Base-by-base conservation (phyloP, 2,797 vertebrate species). In the Columba guinea region DNA sequence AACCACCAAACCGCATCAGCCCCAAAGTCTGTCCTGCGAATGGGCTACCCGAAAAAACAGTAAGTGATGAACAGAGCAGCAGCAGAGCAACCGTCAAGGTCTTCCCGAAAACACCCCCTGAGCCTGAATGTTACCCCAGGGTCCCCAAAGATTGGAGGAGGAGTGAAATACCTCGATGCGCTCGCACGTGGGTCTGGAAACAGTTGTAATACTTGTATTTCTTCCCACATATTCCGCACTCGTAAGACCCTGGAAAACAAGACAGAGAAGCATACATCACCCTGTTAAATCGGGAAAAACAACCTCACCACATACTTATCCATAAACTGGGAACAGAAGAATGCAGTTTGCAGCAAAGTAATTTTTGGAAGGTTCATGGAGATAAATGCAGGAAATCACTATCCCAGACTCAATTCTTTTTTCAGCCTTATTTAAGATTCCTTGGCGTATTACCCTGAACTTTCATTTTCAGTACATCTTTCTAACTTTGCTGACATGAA, bases 121-220 rank as follows among this genome's bases (percentile, higher is more conserved):
- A 55, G 18, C 34, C 32, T 53, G 24, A 55, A 9, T 2, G 22
- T n/a, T 62, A 55, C 62, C 86, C 94, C 78, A 62, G 35, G 48
- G 59, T 23, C 77, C 90, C 89, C 93, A 2, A 77, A 80, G 79
- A 56, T 67, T 34, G 24, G 78, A 95, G 58, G 37, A 88, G 88
- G 22, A 67, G 37, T 65, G 74, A 87, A 90, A 97, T 98, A 99
- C 99, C 99, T 99, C 99, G 98, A 97, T 99, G 99, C 15, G 99
- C 99, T 84, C 99, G 98, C 83, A 99, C 99, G 3, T 99, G 99
- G 12, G 99, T 99, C 98, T 99, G 99, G 98, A 99, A 99, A 96
- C 99, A 99, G 98, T 99, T 99, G 97, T 99, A 99, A 93, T 99
- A 99, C 96, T 99, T 99, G 98, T 99, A 99, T 95, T 99, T 99